Percentiles rank a stretch among this genome's conserved stretches.
These are phyloP conservation scores for Brassicogethes aeneus DNA, from an alignment of 2,888 invertebrate genomes.

Conservation along the genomic window DNA sequence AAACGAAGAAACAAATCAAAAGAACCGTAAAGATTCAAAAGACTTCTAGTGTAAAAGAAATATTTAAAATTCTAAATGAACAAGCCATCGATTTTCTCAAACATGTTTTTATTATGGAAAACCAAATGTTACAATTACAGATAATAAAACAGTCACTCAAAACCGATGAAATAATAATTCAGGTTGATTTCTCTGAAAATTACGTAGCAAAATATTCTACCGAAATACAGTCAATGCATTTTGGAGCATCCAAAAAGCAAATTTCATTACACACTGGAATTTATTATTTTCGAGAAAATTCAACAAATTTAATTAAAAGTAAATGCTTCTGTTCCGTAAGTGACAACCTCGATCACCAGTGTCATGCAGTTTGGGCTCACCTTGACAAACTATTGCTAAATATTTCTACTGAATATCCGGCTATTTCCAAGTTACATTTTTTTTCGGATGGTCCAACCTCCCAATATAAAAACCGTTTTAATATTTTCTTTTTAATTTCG, in stretches of 20 bases:
- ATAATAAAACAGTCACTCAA: neutral
- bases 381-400: conserved; percentile 5
- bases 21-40: neutral
- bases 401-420: conserved; percentile 4
- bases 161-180: conserved; percentile 8
- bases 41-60: neutral
- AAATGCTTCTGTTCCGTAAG: conserved; percentile 8
- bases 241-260: conserved; percentile 10
- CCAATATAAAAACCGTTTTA: conserved; percentile 9
- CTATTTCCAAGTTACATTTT: conserved; percentile 5
- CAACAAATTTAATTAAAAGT: conserved; percentile 2
- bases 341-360: conserved; percentile 11
- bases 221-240: conserved; percentile 12
- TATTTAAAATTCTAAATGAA: neutral
- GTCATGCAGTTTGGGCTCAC: conserved; percentile 10
- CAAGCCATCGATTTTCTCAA: conserved; percentile 4
- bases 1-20: neutral
- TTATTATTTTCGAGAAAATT: conserved; percentile 5
- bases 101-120: conserved; percentile 6
- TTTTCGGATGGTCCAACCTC: conserved; percentile 12
- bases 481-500: conserved; percentile 4
- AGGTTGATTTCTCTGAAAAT: conserved; percentile 12
- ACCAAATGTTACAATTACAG: conserved; percentile 7
- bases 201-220: conserved; percentile 8
- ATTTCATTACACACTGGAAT: conserved; percentile 11